Evolutionary conservation across 1,140 invertebrate species (phyloP).

Genomic region (Anastatus disparis): DNA sequence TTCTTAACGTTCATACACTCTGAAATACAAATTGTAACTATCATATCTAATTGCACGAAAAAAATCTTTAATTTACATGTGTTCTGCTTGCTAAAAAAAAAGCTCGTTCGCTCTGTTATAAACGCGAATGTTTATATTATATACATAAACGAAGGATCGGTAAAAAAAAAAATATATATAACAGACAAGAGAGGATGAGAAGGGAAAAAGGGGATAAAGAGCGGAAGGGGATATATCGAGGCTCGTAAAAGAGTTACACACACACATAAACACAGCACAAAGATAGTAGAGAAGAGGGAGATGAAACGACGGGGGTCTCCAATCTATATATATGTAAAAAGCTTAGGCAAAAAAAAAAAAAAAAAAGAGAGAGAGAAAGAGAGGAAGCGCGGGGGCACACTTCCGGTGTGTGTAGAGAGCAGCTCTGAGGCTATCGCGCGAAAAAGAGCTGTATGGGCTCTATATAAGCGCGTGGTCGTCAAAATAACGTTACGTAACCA

Average conservation of each 20-base stretch:
- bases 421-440: too few relatives aligned
- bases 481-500: slow-evolving; percentile 52
- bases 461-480: slow-evolving; percentile 43
- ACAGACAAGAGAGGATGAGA: background rate
- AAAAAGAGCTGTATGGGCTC: too few relatives aligned
- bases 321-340: slow-evolving; percentile 31
- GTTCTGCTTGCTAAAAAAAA: too few relatives aligned
- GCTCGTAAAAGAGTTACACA: slow-evolving; percentile 41
- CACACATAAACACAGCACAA: too few relatives aligned
- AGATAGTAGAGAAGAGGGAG: background rate
- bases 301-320: slow-evolving; percentile 19
- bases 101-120: too few relatives aligned
- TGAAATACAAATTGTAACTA: too few relatives aligned
- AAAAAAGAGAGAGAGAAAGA: background rate
- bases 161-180: background rate
- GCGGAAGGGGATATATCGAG: slow-evolving; percentile 20
- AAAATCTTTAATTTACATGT: too few relatives aligned
- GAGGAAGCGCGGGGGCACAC: slow-evolving; percentile 44
- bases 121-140: background rate
- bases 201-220: background rate
- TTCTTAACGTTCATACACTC: too few relatives aligned
- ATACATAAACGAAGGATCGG: background rate
- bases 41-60: too few relatives aligned
- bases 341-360: too few relatives aligned
- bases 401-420: slow-evolving; percentile 48